Conservation (phyloP, 2,797 vertebrate genomes). For the Menidia menidia region DNA sequence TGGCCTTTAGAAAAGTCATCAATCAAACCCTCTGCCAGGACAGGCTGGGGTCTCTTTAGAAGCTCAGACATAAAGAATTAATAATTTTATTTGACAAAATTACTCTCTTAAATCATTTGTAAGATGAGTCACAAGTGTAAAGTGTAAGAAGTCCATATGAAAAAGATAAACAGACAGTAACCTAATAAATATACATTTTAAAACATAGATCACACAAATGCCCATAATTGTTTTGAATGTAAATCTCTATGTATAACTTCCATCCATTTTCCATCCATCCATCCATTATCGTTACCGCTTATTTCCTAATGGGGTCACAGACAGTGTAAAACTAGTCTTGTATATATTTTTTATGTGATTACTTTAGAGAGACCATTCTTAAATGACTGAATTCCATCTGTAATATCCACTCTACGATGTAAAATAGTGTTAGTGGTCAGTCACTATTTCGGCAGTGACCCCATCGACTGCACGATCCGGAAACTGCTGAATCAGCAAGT, state of each 20-base stretch:
- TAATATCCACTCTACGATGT: not conserved
- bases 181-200: too few relatives aligned
- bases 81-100: too few relatives aligned
- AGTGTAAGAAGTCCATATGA: too few relatives aligned
- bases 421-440: conserved; percentile 9
- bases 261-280: too few relatives aligned
- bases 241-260: too few relatives aligned
- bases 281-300: not conserved
- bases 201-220: too few relatives aligned
- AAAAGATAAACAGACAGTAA: too few relatives aligned
- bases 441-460: not conserved
- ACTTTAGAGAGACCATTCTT: too few relatives aligned
- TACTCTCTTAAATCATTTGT: not conserved
- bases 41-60: conserved; percentile 30
- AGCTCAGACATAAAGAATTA: not conserved
- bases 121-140: not conserved
- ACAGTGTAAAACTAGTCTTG: not conserved
- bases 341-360: not conserved
- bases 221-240: too few relatives aligned
- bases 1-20: conserved; percentile 51
- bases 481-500: conserved; percentile 66
- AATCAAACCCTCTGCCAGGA: conserved; percentile 54
- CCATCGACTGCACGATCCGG: conserved; percentile 40
- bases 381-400: too few relatives aligned
- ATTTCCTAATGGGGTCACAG: not conserved